Conservation (phyloP, 35 echinoderm and acorn worm genomes). For the Hemicentrotus pulcherrimus region DNA sequence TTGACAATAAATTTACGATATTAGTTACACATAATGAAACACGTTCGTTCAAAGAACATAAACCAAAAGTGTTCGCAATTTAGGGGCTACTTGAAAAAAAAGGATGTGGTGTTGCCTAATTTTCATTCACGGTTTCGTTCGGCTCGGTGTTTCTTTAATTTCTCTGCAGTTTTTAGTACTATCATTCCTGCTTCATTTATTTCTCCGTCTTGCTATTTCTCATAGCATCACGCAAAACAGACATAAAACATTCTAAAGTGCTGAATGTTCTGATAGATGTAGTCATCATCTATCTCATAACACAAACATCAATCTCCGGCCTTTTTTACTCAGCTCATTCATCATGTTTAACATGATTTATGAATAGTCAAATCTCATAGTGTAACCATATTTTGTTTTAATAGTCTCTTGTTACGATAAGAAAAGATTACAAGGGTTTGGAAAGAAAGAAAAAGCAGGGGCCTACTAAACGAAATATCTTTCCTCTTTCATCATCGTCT, state of each 20-base stretch:
- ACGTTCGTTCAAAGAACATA: too few species aligned
- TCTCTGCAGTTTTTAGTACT: too few species aligned
- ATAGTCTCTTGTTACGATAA: background rate
- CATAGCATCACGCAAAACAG: background rate
- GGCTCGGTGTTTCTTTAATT: too few species aligned
- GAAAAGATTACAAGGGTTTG: background rate
- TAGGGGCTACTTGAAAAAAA: too few species aligned
- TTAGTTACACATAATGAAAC: too few species aligned
- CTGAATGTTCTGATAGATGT: background rate
- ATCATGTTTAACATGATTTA: background rate
- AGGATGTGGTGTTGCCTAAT: too few species aligned
- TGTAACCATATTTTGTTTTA: background rate
- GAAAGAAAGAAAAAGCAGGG: too few species aligned
- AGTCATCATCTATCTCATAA: background rate
- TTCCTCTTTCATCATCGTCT: background rate
- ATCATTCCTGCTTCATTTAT: too few species aligned
- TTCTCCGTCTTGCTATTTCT: background rate
- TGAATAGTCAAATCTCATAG: background rate
- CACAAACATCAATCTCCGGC: background rate
- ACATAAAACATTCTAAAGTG: background rate
- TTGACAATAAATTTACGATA: too few species aligned
- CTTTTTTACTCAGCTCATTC: background rate
- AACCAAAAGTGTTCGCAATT: too few species aligned
- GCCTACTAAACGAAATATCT: too few species aligned
- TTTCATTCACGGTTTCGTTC: too few species aligned